A percentile compares a stretch with the other conserved stretches of the same genome.
Evolutionary conservation across 2,888 invertebrate genomes (phyloP).

Genomic region (Cosmia pyralina): DNA sequence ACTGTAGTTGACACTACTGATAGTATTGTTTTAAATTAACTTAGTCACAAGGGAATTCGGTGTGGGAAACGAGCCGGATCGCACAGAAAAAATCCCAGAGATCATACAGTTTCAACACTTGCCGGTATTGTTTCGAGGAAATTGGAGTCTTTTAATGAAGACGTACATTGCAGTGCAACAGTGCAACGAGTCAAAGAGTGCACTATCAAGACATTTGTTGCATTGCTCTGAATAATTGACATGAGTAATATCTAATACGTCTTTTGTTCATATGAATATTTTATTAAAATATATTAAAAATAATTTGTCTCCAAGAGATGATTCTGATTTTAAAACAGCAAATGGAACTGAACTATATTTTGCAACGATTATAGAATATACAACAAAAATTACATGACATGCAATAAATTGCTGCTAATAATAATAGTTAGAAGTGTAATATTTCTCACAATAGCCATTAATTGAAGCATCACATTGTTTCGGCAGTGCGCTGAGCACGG

Average conservation of each 20-base stretch:
- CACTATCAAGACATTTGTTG: conserved; percentile 32
- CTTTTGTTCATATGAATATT: not conserved
- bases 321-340: not conserved
- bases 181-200: conserved; percentile 48
- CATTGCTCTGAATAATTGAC: conserved; percentile 5
- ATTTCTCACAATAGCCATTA: conserved; percentile 68
- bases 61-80: conserved; percentile 80
- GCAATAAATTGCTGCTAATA: conserved; percentile 44
- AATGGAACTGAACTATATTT: conserved; percentile 24
- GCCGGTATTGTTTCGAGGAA: conserved; percentile 78
- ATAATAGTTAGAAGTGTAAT: conserved; percentile 56
- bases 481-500: conserved; percentile 60
- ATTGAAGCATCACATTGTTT: conserved; percentile 67
- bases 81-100: conserved; percentile 82
- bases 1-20: conserved; percentile 70
- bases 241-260: not conserved
- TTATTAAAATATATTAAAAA: not conserved
- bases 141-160: conserved; percentile 71
- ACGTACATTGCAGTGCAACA: conserved; percentile 45
- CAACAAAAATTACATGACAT: conserved; percentile 22
- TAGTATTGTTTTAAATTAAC: conserved; percentile 81
- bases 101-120: conserved; percentile 79
- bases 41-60: conserved; percentile 83
- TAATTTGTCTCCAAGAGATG: not conserved
- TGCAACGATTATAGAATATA: conserved; percentile 36